A percentile compares a stretch with the other conserved stretches of the same genome.
Conservation (phyloP, 2,888 invertebrate species). For the Trissolcus brochymenae region DNA sequence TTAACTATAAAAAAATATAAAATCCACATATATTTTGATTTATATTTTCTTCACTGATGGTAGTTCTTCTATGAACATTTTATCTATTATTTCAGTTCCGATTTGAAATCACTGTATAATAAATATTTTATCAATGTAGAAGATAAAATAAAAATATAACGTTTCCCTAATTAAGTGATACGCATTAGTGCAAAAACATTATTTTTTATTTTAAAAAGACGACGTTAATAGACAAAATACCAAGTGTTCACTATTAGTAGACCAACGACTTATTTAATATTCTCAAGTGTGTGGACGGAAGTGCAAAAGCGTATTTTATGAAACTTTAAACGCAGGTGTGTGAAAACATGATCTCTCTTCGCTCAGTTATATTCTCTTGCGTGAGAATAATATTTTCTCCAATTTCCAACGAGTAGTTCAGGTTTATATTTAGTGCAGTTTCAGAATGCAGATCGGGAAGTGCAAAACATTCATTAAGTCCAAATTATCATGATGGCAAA, state of each 20-base stretch:
- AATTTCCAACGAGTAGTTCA: too few relatives aligned
- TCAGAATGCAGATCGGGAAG: too few relatives aligned
- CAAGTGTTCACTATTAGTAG: constrained; percentile 52
- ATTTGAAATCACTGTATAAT: too few relatives aligned
- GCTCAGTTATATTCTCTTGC: constrained; percentile 42
- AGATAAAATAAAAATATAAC: background rate
- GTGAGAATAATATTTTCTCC: constrained; percentile 42
- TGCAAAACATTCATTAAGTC: too few relatives aligned
- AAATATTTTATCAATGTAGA: too few relatives aligned
- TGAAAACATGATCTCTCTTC: constrained; percentile 52
- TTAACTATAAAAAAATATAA: too few relatives aligned
- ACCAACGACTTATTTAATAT: constrained; percentile 42
- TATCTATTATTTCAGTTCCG: too few relatives aligned
- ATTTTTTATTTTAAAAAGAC: constrained; percentile 10
- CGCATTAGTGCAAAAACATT: constrained; percentile 14
- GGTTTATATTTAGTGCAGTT: too few relatives aligned
- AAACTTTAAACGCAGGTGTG: constrained; percentile 51
- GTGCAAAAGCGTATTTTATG: constrained; percentile 54
- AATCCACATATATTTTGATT: too few relatives aligned
- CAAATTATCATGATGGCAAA: too few relatives aligned
- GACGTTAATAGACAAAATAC: constrained; percentile 24
- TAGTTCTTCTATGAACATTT: too few relatives aligned
- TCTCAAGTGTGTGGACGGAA: constrained; percentile 44
- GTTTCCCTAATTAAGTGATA: constrained; percentile 25
- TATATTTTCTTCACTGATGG: too few relatives aligned